These are phyloP conservation scores for Prionace glauca DNA, from an alignment of 2,797 vertebrate species.

Conservation along the genomic window DNA sequence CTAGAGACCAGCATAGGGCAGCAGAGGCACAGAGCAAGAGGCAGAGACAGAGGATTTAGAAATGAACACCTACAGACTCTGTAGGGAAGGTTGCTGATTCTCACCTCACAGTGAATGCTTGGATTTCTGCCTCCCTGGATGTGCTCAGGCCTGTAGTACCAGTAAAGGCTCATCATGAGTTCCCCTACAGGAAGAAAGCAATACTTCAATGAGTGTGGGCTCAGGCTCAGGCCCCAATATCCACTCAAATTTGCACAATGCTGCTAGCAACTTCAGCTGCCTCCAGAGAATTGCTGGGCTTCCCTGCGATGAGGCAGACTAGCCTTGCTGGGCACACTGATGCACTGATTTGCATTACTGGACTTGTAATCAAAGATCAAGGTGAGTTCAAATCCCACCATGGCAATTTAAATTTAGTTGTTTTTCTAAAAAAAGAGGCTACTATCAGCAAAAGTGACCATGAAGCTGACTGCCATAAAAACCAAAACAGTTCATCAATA, in stretches of 20 bases:
- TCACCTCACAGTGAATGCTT: conserved; percentile 89
- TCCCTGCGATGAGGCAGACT: neutral
- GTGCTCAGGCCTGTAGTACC: conserved; percentile 99
- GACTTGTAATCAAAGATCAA: neutral
- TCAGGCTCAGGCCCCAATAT: neutral
- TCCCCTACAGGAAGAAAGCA: conserved; percentile 66
- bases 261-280: neutral
- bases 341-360: neutral
- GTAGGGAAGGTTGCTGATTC: conserved; percentile 42
- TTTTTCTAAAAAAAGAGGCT: neutral
- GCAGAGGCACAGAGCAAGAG: neutral
- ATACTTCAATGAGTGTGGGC: neutral
- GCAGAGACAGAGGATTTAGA: neutral
- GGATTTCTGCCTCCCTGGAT: conserved; percentile 90
- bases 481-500: neutral
- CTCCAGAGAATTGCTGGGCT: neutral
- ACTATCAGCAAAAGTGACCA: neutral
- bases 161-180: conserved; percentile 99
- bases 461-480: neutral
- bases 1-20: neutral
- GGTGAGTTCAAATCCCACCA: neutral
- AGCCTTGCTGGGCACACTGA: neutral
- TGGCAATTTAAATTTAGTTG: neutral
- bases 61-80: neutral
- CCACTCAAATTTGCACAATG: conserved; percentile 11